Conservation (phyloP, 2,113 vertebrate species). For the Microcebus griseorufus region DNA sequence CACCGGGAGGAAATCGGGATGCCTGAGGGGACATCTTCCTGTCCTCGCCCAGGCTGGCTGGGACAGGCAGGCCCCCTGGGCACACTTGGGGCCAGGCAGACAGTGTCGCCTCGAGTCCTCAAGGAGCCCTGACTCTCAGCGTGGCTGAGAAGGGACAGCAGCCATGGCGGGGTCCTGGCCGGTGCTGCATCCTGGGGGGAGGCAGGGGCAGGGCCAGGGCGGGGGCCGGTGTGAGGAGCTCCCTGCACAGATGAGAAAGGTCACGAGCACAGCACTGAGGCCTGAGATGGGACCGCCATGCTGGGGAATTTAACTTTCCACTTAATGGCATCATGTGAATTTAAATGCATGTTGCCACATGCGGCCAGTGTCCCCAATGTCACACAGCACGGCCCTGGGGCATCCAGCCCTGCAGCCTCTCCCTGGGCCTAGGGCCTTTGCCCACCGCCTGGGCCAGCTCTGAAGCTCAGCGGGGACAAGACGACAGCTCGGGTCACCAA, state of each 20-base stretch:
- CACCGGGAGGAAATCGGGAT: background rate
- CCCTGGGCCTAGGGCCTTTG: background rate
- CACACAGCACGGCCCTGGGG: too few relatives aligned
- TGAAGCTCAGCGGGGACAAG: background rate
- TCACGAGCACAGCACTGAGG: background rate
- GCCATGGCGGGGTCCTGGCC: background rate
- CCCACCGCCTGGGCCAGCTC: background rate
- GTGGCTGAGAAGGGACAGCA: background rate
- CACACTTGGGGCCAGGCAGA: background rate
- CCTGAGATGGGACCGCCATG: accelerated
- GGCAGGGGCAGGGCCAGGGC: accelerated
- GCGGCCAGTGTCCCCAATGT: too few relatives aligned
- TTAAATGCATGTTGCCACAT: background rate
- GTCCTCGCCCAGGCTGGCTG: background rate
- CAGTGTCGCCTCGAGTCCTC: background rate
- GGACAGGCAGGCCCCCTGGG: background rate
- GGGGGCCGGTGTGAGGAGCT: too few relatives aligned
- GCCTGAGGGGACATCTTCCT: background rate
- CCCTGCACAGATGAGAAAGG: too few relatives aligned
- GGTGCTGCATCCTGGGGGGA: accelerated
- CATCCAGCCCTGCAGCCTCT: too few relatives aligned
- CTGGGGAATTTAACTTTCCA: background rate
- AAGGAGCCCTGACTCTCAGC: background rate
- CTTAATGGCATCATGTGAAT: background rate
- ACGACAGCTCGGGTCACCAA: background rate